These are phyloP conservation scores for Catalaphyllia jardinei DNA, from an alignment of 64 coral and sea anemone species.

Conservation along the genomic window DNA sequence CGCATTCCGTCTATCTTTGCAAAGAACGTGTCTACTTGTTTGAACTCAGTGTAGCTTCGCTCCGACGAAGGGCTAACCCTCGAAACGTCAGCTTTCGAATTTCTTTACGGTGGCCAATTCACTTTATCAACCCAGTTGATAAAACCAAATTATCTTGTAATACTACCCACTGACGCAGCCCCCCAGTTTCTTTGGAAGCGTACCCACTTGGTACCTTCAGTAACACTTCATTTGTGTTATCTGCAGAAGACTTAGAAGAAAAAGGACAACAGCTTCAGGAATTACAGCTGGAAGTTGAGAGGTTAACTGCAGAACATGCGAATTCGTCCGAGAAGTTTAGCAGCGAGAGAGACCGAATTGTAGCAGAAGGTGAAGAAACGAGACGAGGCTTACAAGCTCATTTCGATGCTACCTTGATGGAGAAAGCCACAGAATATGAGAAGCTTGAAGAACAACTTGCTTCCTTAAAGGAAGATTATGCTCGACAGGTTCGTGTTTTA, in stretches of 20 bases:
- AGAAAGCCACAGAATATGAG: conserved; percentile 55
- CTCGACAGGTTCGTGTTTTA: not conserved
- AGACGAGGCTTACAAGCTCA: conserved; percentile 49
- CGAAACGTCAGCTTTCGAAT: too few species aligned
- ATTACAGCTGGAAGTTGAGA: conserved; percentile 31
- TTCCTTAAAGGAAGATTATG: not conserved
- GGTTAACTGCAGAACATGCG: conserved; percentile 8
- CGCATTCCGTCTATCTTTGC: too few species aligned
- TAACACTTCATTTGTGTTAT: not conserved
- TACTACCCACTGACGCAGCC: too few species aligned
- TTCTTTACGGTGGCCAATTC: too few species aligned
- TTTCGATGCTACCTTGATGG: conserved; percentile 37
- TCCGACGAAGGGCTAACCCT: too few species aligned
- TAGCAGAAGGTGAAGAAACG: conserved; percentile 47
- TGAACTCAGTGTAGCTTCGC: too few species aligned
- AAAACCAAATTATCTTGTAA: too few species aligned
- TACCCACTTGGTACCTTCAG: too few species aligned
- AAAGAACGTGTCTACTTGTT: too few species aligned
- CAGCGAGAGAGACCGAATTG: conserved; percentile 10
- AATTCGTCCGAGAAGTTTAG: not conserved
- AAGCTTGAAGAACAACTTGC: conserved; percentile 25
- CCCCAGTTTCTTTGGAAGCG: too few species aligned
- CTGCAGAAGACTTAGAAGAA: conserved; percentile 14
- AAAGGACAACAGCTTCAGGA: conserved; percentile 43
- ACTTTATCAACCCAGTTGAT: too few species aligned